A percentile compares a stretch with the other conserved stretches of the same genome.
Evolutionary conservation across 2,888 invertebrate genomes (phyloP).

Genomic region (Phorcus lineatus): DNA sequence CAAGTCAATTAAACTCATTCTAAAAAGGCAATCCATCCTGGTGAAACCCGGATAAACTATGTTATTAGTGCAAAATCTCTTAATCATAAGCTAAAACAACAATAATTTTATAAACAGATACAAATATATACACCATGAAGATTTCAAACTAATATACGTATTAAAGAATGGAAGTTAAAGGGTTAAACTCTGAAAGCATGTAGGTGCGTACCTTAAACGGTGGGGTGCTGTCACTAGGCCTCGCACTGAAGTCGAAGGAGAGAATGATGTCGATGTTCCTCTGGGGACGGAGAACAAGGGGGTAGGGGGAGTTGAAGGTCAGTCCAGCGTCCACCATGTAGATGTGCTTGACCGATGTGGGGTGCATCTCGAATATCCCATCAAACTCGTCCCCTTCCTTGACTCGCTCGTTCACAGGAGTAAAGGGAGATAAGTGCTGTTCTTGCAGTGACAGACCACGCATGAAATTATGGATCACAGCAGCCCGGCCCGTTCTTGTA

Average conservation of each 20-base stretch:
- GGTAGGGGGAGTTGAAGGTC: slow-evolving; percentile 77
- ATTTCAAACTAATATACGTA: too few species aligned
- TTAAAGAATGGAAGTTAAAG: too few species aligned
- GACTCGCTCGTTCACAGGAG: slow-evolving; percentile 47
- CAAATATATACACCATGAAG: too few species aligned
- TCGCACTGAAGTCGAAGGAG: slow-evolving; percentile 76
- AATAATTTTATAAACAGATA: too few species aligned
- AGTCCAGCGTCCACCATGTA: slow-evolving; percentile 77
- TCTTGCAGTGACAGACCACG: slow-evolving; percentile 74
- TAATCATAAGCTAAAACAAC: too few species aligned
- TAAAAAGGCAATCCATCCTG: too few species aligned
- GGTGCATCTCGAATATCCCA: slow-evolving; percentile 74
- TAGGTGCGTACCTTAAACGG: slow-evolving; percentile 73
- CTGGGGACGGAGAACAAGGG: slow-evolving; percentile 76
- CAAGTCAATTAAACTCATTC: too few species aligned
- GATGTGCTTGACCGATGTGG: slow-evolving; percentile 74
- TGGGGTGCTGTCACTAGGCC: slow-evolving; percentile 72
- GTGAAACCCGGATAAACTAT: too few species aligned
- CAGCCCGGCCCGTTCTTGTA: slow-evolving; percentile 76
- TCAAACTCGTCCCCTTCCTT: slow-evolving; percentile 70
- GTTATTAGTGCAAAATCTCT: too few species aligned
- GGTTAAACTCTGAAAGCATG: too few species aligned
- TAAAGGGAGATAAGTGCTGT: slow-evolving; percentile 75
- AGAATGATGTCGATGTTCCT: slow-evolving; percentile 76
- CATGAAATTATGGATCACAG: slow-evolving; percentile 76